Evolutionary conservation across 1,140 invertebrate species (phyloP).

Genomic region (Protaetia brevitarsis): DNA sequence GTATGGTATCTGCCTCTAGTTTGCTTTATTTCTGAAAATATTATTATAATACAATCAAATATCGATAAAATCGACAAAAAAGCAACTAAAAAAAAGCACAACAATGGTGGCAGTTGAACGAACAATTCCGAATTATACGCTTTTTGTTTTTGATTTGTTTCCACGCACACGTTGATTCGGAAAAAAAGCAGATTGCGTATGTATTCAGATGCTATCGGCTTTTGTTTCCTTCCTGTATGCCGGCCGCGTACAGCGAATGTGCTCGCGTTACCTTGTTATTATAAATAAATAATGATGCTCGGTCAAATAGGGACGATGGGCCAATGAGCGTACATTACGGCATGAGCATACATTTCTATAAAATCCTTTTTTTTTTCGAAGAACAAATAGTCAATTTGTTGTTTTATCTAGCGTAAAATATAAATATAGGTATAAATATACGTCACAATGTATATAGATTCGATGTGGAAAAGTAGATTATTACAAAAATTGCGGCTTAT

Average conservation of each 20-base stretch:
- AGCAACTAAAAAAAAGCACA: background rate
- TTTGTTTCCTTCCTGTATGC: background rate
- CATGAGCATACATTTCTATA: background rate
- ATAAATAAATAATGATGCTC: background rate
- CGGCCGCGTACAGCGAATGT: background rate
- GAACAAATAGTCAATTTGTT: conserved; percentile 9
- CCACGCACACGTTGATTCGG: conserved; percentile 12
- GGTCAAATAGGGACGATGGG: background rate
- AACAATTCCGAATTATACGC: conserved; percentile 6
- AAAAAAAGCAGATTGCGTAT: conserved; percentile 7
- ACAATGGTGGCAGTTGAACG: background rate
- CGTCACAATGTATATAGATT: too few species aligned
- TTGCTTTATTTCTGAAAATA: too few species aligned
- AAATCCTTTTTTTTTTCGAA: background rate
- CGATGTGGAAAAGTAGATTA: background rate
- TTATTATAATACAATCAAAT: too few species aligned
- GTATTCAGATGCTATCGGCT: background rate
- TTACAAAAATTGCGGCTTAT: too few species aligned
- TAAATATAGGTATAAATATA: background rate
- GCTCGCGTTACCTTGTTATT: conserved; percentile 2
- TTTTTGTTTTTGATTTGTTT: conserved; percentile 5
- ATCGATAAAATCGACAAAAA: too few species aligned
- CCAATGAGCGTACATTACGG: background rate
- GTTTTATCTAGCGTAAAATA: background rate
- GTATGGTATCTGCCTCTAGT: too few species aligned